Evolutionary conservation across 2,888 invertebrate genomes (phyloP).

Genomic region (Ariolimax columbianus): DNA sequence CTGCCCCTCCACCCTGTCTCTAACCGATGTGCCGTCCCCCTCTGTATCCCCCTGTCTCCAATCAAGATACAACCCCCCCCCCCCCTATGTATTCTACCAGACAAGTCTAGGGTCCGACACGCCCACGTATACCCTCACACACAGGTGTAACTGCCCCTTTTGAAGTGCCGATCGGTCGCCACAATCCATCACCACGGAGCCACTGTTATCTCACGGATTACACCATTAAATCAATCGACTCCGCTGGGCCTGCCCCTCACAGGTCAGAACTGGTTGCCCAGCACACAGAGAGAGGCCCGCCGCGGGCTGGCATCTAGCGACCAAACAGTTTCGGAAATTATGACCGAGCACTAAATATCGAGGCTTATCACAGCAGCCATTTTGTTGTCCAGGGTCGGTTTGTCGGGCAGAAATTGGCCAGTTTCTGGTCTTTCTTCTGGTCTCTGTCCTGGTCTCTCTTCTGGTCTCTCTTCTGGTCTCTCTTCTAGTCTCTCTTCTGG

Average conservation of each 20-base stretch:
- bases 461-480: neutral
- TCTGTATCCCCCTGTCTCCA: too few species aligned
- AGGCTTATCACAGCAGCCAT: neutral
- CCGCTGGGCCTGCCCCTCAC: neutral
- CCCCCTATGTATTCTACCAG: too few species aligned
- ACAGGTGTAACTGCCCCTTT: neutral
- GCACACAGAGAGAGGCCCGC: neutral
- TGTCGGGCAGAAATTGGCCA: neutral
- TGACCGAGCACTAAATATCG: conserved; percentile 36
- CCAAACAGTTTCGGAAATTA: conserved; percentile 38
- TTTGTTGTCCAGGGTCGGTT: neutral
- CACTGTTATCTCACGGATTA: conserved; percentile 30
- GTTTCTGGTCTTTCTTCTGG: neutral
- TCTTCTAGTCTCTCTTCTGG: neutral
- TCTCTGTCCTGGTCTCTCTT: neutral
- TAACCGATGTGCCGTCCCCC: too few species aligned
- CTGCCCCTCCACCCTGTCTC: too few species aligned
- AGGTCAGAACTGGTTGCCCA: conserved; percentile 2
- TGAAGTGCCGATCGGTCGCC: too few species aligned
- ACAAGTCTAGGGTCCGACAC: too few species aligned
- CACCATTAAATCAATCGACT: conserved; percentile 20
- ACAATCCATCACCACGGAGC: too few species aligned
- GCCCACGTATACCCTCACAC: neutral
- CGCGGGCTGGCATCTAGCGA: neutral
- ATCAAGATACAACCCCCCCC: too few species aligned